Conservation (phyloP, 1,140 invertebrate genomes). For the Plutomurus gul region DNA sequence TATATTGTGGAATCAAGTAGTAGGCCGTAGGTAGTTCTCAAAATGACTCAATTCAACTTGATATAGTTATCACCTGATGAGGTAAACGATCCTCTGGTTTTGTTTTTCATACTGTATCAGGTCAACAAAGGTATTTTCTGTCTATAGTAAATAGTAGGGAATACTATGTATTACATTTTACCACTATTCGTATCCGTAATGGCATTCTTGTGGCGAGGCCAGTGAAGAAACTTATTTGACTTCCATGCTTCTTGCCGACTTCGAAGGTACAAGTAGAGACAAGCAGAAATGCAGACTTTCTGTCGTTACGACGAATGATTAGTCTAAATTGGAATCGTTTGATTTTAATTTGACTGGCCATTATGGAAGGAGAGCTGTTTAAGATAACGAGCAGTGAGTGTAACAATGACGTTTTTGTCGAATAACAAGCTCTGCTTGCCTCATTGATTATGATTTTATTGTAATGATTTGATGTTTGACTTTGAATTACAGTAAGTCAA, state of each 20-base stretch:
- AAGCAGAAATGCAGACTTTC: not conserved
- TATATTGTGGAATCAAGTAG: too few species aligned
- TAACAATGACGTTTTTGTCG: slow-evolving; percentile 3
- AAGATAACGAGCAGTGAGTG: not conserved
- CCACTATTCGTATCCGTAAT: too few species aligned
- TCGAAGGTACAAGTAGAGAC: not conserved
- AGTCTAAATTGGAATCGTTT: slow-evolving; percentile 1
- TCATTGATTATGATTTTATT: slow-evolving; percentile 12
- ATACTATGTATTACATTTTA: too few species aligned
- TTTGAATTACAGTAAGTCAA: slow-evolving; percentile 75
- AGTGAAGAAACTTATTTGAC: too few species aligned
- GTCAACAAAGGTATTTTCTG: not conserved
- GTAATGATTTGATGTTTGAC: slow-evolving; percentile 28
- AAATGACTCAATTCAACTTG: not conserved
- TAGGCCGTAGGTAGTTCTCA: too few species aligned
- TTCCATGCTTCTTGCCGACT: too few species aligned
- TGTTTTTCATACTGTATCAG: not conserved
- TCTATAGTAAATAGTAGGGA: too few species aligned
- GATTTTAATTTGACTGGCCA: not conserved
- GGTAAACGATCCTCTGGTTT: not conserved
- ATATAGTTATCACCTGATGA: not conserved
- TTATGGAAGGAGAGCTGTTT: not conserved
- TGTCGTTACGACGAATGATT: not conserved
- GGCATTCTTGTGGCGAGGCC: too few species aligned
- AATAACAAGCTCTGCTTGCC: not conserved